Base-by-base conservation (phyloP, 30 jellyfish, hydroid and myxozoan genomes). In the Aurelia sp. region DNA sequence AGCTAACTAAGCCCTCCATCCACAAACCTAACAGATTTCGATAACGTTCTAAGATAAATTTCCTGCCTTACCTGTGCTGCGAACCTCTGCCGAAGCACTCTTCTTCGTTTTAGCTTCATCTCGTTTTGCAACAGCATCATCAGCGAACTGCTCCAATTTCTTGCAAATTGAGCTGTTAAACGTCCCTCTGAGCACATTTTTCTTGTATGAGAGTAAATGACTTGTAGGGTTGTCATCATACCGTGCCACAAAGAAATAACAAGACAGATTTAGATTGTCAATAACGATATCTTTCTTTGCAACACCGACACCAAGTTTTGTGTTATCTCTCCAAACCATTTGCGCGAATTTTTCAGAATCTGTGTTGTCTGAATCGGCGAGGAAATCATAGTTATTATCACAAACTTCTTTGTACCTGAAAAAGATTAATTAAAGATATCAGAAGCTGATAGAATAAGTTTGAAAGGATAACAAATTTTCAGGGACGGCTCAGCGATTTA, bases 391-490 rank as follows among this genome's bases (percentile, higher is more conserved):
- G 16, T 33, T 51, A 18, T 92, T 96, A 31, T 75, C 88, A 55
- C 99, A 94, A 15, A 80, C 97, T 11, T 89, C 95, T 41, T 89
- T 84, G 86, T 94, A 94, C 99, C 99, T 94, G 73, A 76, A 61
- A 66, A 9, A 64, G 50, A 44, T 30, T 21, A 21, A 7, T 19
- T 19, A 66, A 21, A 31, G 22, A 21, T 44, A 44, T 44, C 55
- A 44, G 50, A 37, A 37, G 7, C 7, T 37, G 10, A 37, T 37
- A 10, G 33, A 27, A 27, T 27, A 27, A 27, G 33, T 27, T 0
- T 27, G 1, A 27, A 27, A 27, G 2, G 33, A 27, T 1, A 27
- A 27, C 33, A 27, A 27, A 27, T 1, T 27, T 27, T 27, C 33
- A 27, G 1, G 33, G 33, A 27, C 33, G 2, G 33, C 2, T 1